A percentile compares a stretch with the other conserved stretches of the same genome.
Conservation (phyloP, 2,888 invertebrate genomes). For the Eupeodes latifasciatus region DNA sequence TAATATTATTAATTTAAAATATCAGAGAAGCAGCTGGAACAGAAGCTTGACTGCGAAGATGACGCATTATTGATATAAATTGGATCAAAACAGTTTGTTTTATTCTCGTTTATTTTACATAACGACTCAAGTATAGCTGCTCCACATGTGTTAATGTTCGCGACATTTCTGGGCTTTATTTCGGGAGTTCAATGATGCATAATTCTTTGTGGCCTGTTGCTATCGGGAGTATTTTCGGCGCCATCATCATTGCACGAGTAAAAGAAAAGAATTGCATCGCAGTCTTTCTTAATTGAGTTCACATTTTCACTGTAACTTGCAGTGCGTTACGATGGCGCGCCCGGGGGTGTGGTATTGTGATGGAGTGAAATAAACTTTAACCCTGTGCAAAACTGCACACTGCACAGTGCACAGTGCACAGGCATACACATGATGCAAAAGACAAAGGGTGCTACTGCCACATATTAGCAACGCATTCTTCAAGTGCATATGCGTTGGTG, state of each 20-base stretch:
- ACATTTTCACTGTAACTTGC: slow-evolving; percentile 51
- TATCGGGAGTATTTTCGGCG: slow-evolving; percentile 53
- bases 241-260: slow-evolving; percentile 37
- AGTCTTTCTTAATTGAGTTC: slow-evolving; percentile 67
- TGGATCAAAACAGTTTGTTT: background rate
- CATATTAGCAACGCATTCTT: slow-evolving; percentile 60
- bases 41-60: background rate
- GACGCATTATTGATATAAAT: slow-evolving; percentile 21
- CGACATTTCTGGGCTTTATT: slow-evolving; percentile 21
- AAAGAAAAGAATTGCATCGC: slow-evolving; percentile 38
- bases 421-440: slow-evolving; percentile 15
- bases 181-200: slow-evolving; percentile 15
- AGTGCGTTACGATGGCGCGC: background rate
- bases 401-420: background rate
- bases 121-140: background rate
- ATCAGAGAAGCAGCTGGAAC: slow-evolving; percentile 13
- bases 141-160: slow-evolving; percentile 17
- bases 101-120: background rate
- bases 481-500: slow-evolving; percentile 67
- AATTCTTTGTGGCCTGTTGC: background rate
- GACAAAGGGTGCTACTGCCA: background rate
- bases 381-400: background rate
- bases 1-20: background rate
- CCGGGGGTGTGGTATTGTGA: background rate
- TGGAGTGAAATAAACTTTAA: slow-evolving; percentile 7